Percentiles rank a stretch among this genome's conserved stretches.
These are phyloP conservation scores for Mizuhopecten yessoensis DNA, from an alignment of 1,140 invertebrate genomes.

Conservation along the genomic window DNA sequence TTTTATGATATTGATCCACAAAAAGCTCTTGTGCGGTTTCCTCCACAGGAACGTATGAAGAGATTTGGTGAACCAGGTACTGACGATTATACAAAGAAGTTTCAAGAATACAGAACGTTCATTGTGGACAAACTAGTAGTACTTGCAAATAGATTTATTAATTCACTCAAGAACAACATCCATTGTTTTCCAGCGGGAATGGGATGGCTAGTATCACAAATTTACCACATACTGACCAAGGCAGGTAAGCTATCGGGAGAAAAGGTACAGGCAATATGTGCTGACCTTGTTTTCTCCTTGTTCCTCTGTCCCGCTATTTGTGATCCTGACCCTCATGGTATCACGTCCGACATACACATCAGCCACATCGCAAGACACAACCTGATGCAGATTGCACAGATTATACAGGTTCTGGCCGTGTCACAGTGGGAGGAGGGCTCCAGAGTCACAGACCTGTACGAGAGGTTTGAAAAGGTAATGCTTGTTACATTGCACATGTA, in stretches of 20 bases:
- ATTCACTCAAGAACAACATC: constrained; percentile 93
- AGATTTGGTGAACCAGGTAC: constrained; percentile 92
- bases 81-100: constrained; percentile 88
- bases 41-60: constrained; percentile 88
- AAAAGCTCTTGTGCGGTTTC: constrained; percentile 91
- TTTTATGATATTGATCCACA: constrained; percentile 96
- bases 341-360: constrained; percentile 94
- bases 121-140: constrained; percentile 91
- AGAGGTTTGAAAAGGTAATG: constrained; percentile 88
- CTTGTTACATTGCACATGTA: too few species aligned
- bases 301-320: constrained; percentile 98
- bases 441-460: constrained; percentile 90
- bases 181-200: constrained; percentile 93
- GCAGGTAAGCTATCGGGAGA: constrained; percentile 86
- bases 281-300: constrained; percentile 95
- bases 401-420: constrained; percentile 95
- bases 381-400: constrained; percentile 89
- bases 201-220: constrained; percentile 86
- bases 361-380: constrained; percentile 95
- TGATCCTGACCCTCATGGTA: constrained; percentile 97
- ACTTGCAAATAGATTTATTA: constrained; percentile 92
- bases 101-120: constrained; percentile 88
- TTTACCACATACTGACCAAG: constrained; percentile 85
- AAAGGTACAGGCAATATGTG: constrained; percentile 87
- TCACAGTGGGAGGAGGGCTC: constrained; percentile 91